Evolutionary conservation across 2,888 invertebrate genomes (phyloP).

Genomic region (Andrena minutula): DNA sequence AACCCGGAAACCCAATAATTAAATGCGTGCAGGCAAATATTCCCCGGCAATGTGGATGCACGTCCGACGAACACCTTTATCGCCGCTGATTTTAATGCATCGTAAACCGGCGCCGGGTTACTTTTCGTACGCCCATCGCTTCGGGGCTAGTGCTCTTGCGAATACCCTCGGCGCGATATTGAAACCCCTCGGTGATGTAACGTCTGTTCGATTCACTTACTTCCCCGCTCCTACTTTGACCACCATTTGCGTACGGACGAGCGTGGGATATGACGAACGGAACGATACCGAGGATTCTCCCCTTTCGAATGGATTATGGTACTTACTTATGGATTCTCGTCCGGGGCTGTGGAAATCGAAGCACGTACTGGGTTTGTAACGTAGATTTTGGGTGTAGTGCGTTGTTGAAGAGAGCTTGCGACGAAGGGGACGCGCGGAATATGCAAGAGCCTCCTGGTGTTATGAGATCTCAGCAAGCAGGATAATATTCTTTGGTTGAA

Average conservation of each 20-base stretch:
- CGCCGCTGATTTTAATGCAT: background rate
- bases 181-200: background rate
- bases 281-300: too few species aligned
- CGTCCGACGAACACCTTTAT: background rate
- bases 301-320: too few species aligned
- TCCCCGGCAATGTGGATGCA: background rate
- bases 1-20: conserved; percentile 57
- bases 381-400: too few species aligned
- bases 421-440: too few species aligned
- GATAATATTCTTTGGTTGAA: too few species aligned
- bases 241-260: background rate
- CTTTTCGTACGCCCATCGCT: background rate
- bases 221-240: background rate
- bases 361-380: too few species aligned
- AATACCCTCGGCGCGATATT: background rate
- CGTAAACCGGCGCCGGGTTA: background rate
- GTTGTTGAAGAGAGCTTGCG: too few species aligned
- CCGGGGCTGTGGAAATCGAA: too few species aligned
- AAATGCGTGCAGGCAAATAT: conserved; percentile 55
- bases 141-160: background rate
- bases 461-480: too few species aligned
- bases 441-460: too few species aligned
- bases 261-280: background rate
- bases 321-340: too few species aligned
- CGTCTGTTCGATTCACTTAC: background rate